phyloP scores from a whole-genome alignment of 2,113 vertebrate genomes.

The Otis tarda region DNA sequence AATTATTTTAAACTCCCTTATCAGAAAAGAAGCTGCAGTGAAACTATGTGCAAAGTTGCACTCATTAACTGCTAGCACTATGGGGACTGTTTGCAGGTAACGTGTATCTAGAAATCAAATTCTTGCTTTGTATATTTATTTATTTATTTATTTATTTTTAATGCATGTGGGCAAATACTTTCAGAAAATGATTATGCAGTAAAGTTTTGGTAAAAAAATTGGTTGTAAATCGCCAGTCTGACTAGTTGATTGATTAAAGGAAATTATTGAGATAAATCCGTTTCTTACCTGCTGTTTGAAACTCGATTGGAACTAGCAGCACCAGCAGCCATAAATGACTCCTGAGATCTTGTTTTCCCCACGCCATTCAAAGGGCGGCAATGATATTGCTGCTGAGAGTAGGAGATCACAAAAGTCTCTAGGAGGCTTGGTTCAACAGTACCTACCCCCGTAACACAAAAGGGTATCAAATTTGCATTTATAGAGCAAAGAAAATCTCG shows the following conservation, averaged over 20 bases:
- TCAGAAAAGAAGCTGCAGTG: neutral
- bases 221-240: neutral
- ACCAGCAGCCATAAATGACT: neutral
- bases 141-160: neutral
- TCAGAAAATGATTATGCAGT: neutral
- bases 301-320: neutral
- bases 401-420: neutral
- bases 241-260: neutral
- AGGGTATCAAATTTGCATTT: neutral
- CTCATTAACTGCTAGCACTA: neutral
- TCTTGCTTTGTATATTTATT: no score
- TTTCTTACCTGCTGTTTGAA: constrained; percentile 6
- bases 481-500: neutral
- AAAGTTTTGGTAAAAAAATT: neutral
- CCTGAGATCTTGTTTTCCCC: neutral
- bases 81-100: neutral
- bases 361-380: neutral
- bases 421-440: neutral
- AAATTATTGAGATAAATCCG: neutral
- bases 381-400: neutral
- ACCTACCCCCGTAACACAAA: neutral
- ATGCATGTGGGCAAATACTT: neutral
- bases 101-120: neutral
- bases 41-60: neutral
- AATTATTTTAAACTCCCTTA: neutral